Conservation (phyloP, 2,113 vertebrate species). For the Cyanocitta stelleri region DNA sequence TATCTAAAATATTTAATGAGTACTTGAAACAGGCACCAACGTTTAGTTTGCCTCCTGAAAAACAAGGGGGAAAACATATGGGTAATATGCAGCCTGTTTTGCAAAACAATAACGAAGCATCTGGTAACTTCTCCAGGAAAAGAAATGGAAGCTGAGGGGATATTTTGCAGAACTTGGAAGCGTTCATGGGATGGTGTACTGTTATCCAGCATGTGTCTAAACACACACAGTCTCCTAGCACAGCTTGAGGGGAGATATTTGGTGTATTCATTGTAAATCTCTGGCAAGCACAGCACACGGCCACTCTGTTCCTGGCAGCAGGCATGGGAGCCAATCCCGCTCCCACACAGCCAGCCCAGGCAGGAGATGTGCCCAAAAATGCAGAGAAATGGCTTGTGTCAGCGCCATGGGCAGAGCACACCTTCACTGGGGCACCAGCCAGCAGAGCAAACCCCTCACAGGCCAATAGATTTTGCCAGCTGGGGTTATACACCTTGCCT, state of each 20-base stretch:
- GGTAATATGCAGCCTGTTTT: slow-evolving; percentile 24
- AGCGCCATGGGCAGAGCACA: background rate
- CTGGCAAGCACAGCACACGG: slow-evolving; percentile 6
- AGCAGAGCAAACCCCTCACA: background rate
- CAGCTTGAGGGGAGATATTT: slow-evolving; percentile 38
- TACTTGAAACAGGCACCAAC: background rate
- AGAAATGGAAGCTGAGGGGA: slow-evolving; percentile 29
- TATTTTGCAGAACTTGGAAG: slow-evolving; percentile 45
- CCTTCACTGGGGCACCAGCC: background rate
- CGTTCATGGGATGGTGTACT: background rate
- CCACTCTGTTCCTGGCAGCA: background rate
- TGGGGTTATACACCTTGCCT: background rate
- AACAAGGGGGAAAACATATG: slow-evolving; percentile 47
- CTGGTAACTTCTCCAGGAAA: slow-evolving; percentile 43
- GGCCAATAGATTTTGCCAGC: background rate
- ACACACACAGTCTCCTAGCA: slow-evolving; percentile 34
- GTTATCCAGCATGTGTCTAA: slow-evolving; percentile 51
- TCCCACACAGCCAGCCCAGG: background rate
- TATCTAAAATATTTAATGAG: background rate
- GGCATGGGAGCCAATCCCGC: background rate
- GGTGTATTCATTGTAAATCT: slow-evolving; percentile 25
- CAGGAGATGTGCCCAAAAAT: background rate
- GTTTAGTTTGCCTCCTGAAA: slow-evolving; percentile 5
- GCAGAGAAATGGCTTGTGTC: background rate
- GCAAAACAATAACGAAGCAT: slow-evolving; percentile 50